phyloP scores from a whole-genome alignment of 2,113 vertebrate species.

The Rhynchomys soricoides region DNA sequence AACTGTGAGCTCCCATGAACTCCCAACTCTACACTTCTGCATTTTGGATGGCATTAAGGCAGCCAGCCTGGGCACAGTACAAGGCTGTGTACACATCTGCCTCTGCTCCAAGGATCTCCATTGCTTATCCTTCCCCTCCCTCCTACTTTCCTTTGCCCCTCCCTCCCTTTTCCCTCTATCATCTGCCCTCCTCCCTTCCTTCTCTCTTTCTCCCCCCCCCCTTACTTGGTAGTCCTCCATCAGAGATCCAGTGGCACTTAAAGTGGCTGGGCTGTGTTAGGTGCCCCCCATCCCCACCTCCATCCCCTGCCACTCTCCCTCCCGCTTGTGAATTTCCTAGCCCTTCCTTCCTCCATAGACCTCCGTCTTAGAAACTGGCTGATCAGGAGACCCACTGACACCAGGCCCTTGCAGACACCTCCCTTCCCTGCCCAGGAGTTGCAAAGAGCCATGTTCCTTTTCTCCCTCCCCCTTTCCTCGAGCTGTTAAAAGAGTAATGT shows the following conservation, averaged over 20 bases:
- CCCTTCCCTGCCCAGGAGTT: neutral
- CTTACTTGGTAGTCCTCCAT: neutral
- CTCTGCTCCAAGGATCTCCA: neutral
- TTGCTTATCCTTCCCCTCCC: neutral
- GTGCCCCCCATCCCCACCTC: neutral
- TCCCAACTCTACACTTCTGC: neutral
- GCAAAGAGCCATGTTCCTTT: neutral
- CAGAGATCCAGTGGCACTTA: neutral
- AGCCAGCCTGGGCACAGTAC: neutral
- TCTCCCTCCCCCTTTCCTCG: neutral
- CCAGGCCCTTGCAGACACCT: neutral
- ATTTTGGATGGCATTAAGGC: neutral
- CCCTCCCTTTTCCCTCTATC: too few relatives aligned
- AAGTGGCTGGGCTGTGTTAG: neutral
- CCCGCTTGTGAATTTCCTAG: neutral
- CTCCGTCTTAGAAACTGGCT: neutral
- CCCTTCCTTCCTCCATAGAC: neutral
- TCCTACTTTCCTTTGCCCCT: too few relatives aligned
- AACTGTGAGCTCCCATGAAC: neutral
- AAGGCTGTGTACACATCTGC: neutral
- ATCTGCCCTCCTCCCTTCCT: neutral
- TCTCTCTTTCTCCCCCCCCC: too few relatives aligned
- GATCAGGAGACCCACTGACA: neutral
- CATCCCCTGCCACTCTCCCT: neutral
- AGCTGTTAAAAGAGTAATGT: conserved; percentile 76